Evolutionary conservation across 2,888 invertebrate species (phyloP), one percentile per base, ranked within the genome.

Genomic region (Dasysyrphus tricinctus): DNA sequence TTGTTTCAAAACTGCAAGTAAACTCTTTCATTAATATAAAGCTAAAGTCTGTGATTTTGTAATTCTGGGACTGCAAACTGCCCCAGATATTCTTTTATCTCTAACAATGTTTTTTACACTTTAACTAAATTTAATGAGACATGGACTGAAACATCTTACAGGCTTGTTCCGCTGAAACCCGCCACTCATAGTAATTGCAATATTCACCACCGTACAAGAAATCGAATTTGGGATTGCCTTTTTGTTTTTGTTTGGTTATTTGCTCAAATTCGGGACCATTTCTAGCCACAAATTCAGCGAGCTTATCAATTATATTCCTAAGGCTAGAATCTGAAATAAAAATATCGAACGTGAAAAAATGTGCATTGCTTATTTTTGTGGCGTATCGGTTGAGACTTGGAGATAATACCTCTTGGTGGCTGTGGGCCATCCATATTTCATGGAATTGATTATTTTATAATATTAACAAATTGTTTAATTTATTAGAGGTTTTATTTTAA

Each of bases 201-300:
- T 96, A 96, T 91, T 98, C 98, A 77, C 99, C 99, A 88, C 98
- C 98, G 93, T 98, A 99, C 84, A 99, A 94, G 94, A 99, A 99
- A 90, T 97, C 96, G 94, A 99, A 99, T 93, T 98, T 98, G 5
- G 98, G 98, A 93, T 99, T 99, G 92, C 97, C 98, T 93, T 98
- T 97, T 93, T 99, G 99, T 93, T 99, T 99, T 91, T 97, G 97
- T 94, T 99, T 99, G 84, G 99, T 99, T 97, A 99, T 99, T 93
- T 97, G 96, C 94, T 99, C 99, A 93, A 99, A 99, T 92, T 99
- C 99, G n/a, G 98, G 98, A 73, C 99, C 99, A 96, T 99, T 99
- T 93, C 98, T 94, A 81, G 99, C 99, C 89, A 99, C 99, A 95
- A 99, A 99, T 93, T 98, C 98, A 14, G 99, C 99, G 90, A 99